Percentiles rank a stretch among this genome's conserved stretches.
Conservation (phyloP, 2,113 vertebrate genomes). For the Pseudopodoces humilis region DNA sequence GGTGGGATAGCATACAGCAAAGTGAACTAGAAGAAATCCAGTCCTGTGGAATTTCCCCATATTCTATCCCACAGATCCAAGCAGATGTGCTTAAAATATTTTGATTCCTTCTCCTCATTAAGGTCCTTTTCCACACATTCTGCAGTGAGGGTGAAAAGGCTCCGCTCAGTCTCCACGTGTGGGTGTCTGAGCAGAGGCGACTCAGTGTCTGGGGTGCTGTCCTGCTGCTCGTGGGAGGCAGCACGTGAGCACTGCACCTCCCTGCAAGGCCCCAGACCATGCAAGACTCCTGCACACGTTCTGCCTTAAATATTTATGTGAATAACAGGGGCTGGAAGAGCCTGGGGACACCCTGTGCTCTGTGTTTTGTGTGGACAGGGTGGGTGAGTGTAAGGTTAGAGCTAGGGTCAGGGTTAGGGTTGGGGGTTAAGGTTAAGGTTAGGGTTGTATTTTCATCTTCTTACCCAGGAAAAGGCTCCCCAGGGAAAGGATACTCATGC, state of each 20-base stretch:
- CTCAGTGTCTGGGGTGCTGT: not conserved
- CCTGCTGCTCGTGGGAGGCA: not conserved
- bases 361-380: not conserved
- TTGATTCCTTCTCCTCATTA: not conserved
- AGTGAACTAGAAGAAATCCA: not conserved
- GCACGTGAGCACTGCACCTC: not conserved
- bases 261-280: rapidly evolving
- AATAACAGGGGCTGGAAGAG: not conserved
- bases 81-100: not conserved
- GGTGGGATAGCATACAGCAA: not conserved
- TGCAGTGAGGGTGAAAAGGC: not conserved
- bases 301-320: not conserved
- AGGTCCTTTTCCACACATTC: not conserved
- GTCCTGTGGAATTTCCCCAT: not conserved
- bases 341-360: not conserved
- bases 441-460: not conserved
- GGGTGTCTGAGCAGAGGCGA: not conserved
- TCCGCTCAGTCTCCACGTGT: not conserved
- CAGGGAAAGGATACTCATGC: not conserved
- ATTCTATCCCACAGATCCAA: not conserved
- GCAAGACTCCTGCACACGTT: not conserved
- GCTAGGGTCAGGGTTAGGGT: not conserved
- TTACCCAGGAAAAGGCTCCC: not conserved
- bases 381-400: not conserved
- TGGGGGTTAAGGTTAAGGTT: not conserved